A percentile compares a stretch with the other conserved stretches of the same genome.
These are phyloP conservation scores for Cardiocondyla obscurior DNA, from an alignment of 1,140 invertebrate genomes.

Conservation along the genomic window DNA sequence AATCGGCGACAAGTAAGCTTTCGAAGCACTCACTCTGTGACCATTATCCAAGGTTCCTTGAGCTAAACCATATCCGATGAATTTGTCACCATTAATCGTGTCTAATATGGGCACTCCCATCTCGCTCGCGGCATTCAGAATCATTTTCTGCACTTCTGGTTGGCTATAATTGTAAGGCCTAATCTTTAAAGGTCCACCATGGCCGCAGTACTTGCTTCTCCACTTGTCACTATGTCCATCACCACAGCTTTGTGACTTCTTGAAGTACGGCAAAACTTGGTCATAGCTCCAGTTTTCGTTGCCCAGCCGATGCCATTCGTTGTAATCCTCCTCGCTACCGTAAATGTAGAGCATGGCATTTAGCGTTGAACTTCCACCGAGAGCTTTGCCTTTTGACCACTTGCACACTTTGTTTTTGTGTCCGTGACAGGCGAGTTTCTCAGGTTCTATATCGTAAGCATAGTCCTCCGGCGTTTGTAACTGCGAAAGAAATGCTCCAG, in stretches of 20 bases:
- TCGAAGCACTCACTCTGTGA: constrained; percentile 86
- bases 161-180: constrained; percentile 84
- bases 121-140: constrained; percentile 79
- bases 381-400: constrained; percentile 88
- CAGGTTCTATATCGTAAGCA: constrained; percentile 86
- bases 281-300: constrained; percentile 85
- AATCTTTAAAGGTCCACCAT: constrained; percentile 74
- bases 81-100: constrained; percentile 78
- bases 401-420: constrained; percentile 84
- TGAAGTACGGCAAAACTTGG: constrained; percentile 85
- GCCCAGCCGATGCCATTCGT: constrained; percentile 86
- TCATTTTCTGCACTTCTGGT: constrained; percentile 74
- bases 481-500: constrained; percentile 82
- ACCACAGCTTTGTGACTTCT: constrained; percentile 80
- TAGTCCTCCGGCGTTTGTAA: constrained; percentile 87
- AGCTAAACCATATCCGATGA: constrained; percentile 83
- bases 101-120: constrained; percentile 79
- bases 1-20: constrained; percentile 86
- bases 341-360: constrained; percentile 93
- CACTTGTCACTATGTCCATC: constrained; percentile 65
- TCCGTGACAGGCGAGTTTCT: constrained; percentile 84
- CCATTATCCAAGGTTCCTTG: constrained; percentile 84
- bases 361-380: constrained; percentile 91
- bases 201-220: constrained; percentile 73
- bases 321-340: constrained; percentile 88